Evolutionary conservation across 2,113 vertebrate species (phyloP).

Genomic region (Trichomycterus rosablanca): DNA sequence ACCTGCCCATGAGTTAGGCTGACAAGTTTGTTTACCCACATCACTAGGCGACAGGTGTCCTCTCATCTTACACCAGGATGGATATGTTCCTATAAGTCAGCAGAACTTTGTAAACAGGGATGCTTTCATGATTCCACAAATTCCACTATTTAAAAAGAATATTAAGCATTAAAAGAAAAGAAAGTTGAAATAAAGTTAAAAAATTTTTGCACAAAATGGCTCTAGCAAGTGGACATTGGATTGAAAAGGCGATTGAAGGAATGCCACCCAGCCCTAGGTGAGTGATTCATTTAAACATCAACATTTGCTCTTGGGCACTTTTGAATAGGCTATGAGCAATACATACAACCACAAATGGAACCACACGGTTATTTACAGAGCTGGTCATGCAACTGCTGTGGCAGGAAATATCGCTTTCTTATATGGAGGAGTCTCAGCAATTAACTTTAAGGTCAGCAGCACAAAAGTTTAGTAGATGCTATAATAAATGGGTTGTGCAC

Average conservation of each 20-base stretch:
- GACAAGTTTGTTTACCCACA: conserved; percentile 41
- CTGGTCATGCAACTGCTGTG: conserved; percentile 61
- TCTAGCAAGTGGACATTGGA: conserved; percentile 67
- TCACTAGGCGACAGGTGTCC: conserved; percentile 48
- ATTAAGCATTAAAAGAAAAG: background rate
- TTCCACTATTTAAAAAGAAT: background rate
- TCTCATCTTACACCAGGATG: conserved; percentile 41
- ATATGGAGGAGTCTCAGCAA: conserved; percentile 64
- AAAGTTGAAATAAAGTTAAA: background rate
- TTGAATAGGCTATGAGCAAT: background rate
- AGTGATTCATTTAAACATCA: conserved; percentile 21
- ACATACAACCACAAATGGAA: too few relatives aligned
- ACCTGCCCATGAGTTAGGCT: conserved; percentile 13
- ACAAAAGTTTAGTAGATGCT: too few relatives aligned
- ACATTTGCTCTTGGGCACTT: background rate
- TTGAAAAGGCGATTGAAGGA: conserved; percentile 58
- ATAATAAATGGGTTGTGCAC: too few relatives aligned
- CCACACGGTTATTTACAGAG: conserved; percentile 42
- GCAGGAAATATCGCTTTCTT: conserved; percentile 68
- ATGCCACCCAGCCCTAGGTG: conserved; percentile 60
- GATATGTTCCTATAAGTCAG: conserved; percentile 16
- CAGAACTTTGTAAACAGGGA: background rate
- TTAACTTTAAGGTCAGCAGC: conserved; percentile 43
- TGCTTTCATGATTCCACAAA: background rate
- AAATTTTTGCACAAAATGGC: conserved; percentile 44